Conservation (phyloP, 2,888 invertebrate species). For the Metellina segmentata region DNA sequence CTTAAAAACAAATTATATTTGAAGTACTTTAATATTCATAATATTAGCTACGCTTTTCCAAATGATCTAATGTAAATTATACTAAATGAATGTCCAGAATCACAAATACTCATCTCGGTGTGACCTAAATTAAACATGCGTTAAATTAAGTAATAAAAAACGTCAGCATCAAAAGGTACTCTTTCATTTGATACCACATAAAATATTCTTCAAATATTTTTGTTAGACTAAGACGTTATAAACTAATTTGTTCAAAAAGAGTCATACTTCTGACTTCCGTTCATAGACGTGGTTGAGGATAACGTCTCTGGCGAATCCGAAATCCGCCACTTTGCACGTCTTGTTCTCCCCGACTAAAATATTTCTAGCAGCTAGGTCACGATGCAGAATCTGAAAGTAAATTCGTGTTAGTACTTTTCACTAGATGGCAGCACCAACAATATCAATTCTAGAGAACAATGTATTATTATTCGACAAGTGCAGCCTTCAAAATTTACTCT, state of each 20-base stretch:
- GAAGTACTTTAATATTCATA: background rate
- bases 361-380: conserved; percentile 91
- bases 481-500: background rate
- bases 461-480: background rate
- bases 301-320: conserved; percentile 90
- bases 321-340: conserved; percentile 93
- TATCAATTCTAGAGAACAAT: too few relatives aligned
- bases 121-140: too few relatives aligned
- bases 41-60: background rate
- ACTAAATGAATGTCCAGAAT: too few relatives aligned
- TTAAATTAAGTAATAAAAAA: too few relatives aligned
- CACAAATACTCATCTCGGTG: too few relatives aligned
- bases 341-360: conserved; percentile 91
- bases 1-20: background rate
- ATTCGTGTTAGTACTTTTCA: background rate
- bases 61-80: too few relatives aligned
- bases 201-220: too few relatives aligned
- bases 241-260: background rate
- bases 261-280: conserved; percentile 80
- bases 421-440: background rate
- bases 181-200: too few relatives aligned
- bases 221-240: too few relatives aligned
- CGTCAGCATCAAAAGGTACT: too few relatives aligned
- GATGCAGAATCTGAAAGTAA: conserved; percentile 88
- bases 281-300: conserved; percentile 85